Conservation (phyloP, 2,888 invertebrate species). For the Microplitis manilae region DNA sequence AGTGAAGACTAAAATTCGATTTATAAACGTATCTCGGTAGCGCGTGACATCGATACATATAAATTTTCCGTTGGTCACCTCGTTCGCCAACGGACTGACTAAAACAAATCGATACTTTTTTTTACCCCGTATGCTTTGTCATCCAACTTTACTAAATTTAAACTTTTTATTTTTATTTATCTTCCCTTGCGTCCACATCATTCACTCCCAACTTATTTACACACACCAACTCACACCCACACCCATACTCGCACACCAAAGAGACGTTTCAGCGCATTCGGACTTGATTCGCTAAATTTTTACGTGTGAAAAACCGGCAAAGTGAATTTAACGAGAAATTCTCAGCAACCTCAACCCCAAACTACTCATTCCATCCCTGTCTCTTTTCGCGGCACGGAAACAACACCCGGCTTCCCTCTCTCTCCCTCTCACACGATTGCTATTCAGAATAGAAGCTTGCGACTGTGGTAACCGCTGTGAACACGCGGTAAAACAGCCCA, state of each 20-base stretch:
- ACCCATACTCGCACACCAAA: neutral
- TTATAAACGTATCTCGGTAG: slow-evolving; percentile 24
- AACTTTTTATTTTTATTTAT: slow-evolving; percentile 27
- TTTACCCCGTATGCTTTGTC: neutral
- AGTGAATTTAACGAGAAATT: slow-evolving; percentile 33
- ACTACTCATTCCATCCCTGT: slow-evolving; percentile 19
- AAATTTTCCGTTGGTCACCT: slow-evolving; percentile 27
- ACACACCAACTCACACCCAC: neutral
- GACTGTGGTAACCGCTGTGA: slow-evolving; percentile 2
- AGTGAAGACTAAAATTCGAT: slow-evolving; percentile 26
- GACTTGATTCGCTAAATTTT: slow-evolving; percentile 29
- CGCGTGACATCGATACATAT: slow-evolving; percentile 32
- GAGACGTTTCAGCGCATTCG: neutral
- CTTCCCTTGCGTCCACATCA: slow-evolving; percentile 8
- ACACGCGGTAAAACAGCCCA: neutral
- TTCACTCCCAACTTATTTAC: slow-evolving; percentile 14
- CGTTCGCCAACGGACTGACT: neutral
- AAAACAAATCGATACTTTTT: slow-evolving; percentile 3
- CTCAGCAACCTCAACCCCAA: slow-evolving; percentile 24
- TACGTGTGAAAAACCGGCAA: slow-evolving; percentile 32
- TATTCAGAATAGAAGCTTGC: slow-evolving; percentile 12
- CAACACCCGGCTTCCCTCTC: neutral
- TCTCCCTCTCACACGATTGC: too few relatives aligned
- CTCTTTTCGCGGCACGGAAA: neutral
- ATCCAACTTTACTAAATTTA: neutral